Base-by-base conservation (phyloP, 2,113 vertebrate species). In the Myiopsitta monachus region DNA sequence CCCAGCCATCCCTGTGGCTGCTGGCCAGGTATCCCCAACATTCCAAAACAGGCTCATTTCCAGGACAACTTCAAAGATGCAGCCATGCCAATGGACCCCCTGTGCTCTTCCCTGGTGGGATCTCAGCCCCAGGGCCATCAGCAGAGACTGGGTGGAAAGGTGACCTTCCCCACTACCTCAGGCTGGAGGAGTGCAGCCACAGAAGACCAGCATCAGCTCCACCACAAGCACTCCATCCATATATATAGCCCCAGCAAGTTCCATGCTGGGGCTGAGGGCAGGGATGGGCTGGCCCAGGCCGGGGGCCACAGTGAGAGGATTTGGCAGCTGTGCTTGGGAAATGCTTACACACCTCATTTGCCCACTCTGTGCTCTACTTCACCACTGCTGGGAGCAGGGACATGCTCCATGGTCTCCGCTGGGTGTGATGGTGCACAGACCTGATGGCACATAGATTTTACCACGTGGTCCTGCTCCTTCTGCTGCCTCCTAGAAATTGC, bases 211-310 rank as follows among this genome's bases (percentile, higher is more conserved):
- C 10, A 1, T 7, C 19, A n/a, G 11, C 55, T 63, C 39, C n/a
- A 9, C 46, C 11, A 19, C 0, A 3, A 80, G 39, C 8, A 1
- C 39, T 59, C 33, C 1, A 2, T 26, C 27, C 1, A 0, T 11
- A 28, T 14, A 33, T 38, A 33, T 36, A 47, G 49, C 26, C 39
- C 26, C 38, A 54, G 74, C 26, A n/a, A 72, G 39, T 13, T 10
- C 30, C 57, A 8, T 1, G 1, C 18, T 27, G 22, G n/a, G 28
- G 43, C 19, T 30, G 43, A 57, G 52, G 27, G 19, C 0, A 1
- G 18, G 38, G n/a, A 5, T 17, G 9, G 0, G 3, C n/a, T 41
- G 64, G 39, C 41, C 36, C 10, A 1, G 7, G 30, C 1, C 0
- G 27, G 46, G 22, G 63, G 62, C 26, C 1, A 0, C 39, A 18